Evolutionary conservation across 2,797 vertebrate species (phyloP).

Genomic region (Molossus molossus): DNA sequence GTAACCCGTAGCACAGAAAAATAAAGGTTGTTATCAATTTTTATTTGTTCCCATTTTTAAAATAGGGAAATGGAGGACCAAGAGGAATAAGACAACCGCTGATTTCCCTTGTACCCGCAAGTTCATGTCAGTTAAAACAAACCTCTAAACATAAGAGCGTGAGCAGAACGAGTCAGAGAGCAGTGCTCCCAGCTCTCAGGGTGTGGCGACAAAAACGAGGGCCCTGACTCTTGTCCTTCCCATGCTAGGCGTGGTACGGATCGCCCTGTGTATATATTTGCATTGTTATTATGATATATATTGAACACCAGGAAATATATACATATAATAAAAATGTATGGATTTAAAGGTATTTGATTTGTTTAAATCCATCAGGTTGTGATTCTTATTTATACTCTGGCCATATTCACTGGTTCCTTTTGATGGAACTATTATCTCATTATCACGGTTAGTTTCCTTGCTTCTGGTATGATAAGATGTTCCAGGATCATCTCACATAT

Average conservation of each 20-base stretch:
- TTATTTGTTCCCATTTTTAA: background rate
- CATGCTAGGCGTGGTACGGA: background rate
- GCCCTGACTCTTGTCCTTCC: background rate
- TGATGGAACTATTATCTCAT: background rate
- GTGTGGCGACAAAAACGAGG: background rate
- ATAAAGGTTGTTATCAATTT: background rate
- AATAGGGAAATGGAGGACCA: background rate
- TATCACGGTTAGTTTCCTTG: background rate
- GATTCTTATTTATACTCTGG: background rate
- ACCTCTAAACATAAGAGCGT: background rate
- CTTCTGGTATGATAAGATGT: background rate
- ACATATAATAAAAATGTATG: background rate
- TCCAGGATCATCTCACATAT: rapidly evolving
- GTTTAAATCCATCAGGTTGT: background rate
- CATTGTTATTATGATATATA: background rate
- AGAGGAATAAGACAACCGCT: background rate
- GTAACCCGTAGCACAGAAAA: background rate
- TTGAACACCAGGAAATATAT: background rate
- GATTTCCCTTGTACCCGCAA: background rate
- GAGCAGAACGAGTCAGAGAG: background rate
- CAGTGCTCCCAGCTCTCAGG: background rate
- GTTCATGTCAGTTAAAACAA: constrained; percentile 33
- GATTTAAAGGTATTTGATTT: background rate
- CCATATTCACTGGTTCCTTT: background rate
- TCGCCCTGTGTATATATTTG: background rate